Percentiles rank a stretch among this genome's conserved stretches.
Conservation (phyloP, 64 coral and sea anemone genomes). For the Hydrozoanthus tunicans region DNA sequence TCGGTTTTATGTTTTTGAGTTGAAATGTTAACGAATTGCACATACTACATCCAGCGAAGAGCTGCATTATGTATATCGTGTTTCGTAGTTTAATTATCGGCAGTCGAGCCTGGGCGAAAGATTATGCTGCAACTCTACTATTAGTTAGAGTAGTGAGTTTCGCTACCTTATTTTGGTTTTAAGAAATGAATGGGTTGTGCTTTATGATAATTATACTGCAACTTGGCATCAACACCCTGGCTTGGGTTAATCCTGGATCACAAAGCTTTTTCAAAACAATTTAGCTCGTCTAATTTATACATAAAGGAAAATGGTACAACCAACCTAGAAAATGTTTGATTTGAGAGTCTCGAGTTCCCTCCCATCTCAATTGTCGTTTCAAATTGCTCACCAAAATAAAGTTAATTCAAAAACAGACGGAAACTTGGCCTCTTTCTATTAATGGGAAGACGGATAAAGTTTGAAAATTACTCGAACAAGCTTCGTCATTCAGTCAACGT, state of each 20-base stretch:
- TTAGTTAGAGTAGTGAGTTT: conserved; percentile 20
- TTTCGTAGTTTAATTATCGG: conserved; percentile 10
- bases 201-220: conserved; percentile 41
- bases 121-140: neutral
- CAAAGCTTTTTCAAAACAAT: conserved; percentile 57
- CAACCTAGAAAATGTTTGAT: conserved; percentile 7
- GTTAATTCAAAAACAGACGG: neutral
- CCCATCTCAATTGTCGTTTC: conserved; percentile 36
- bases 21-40: conserved; percentile 14
- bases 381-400: neutral
- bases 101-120: neutral
- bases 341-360: neutral
- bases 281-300: conserved; percentile 44
- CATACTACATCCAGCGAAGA: neutral
- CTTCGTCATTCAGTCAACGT: conserved; percentile 12
- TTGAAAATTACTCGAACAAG: conserved; percentile 35
- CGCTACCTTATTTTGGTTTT: conserved; percentile 30
- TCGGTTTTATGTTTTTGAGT: neutral
- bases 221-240: conserved; percentile 15
- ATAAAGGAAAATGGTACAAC: conserved; percentile 11
- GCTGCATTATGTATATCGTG: neutral
- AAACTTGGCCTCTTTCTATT: neutral
- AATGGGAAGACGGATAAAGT: conserved; percentile 22
- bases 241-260: conserved; percentile 41
- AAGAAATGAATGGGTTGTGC: conserved; percentile 26